Evolutionary conservation across 2,888 invertebrate genomes (phyloP).

Genomic region (Synergus gifuensis): DNA sequence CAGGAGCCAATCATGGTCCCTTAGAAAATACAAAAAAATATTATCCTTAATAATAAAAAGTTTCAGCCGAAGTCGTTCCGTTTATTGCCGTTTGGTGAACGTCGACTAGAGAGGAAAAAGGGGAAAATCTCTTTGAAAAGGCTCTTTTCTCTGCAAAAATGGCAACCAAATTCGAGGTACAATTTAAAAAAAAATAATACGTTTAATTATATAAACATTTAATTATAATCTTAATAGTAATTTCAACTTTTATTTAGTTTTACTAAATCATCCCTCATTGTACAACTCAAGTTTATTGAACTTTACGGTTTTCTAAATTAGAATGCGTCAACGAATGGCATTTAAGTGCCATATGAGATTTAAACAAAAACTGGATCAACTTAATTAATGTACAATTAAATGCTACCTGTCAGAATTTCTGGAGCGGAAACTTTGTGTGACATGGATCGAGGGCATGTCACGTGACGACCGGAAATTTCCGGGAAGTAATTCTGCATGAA

Average conservation of each 20-base stretch:
- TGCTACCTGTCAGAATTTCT: slow-evolving; percentile 66
- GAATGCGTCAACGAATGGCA: neutral
- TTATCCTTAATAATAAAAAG: neutral
- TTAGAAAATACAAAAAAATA: slow-evolving; percentile 8
- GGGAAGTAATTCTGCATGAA: slow-evolving; percentile 35
- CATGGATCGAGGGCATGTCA: slow-evolving; percentile 59
- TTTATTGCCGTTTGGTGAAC: slow-evolving; percentile 35
- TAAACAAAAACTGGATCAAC: slow-evolving; percentile 62
- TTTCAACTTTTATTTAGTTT: neutral
- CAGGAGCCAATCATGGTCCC: slow-evolving; percentile 44
- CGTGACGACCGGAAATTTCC: slow-evolving; percentile 43
- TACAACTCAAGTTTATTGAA: neutral
- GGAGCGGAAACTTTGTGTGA: slow-evolving; percentile 72
- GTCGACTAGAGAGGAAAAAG: neutral
- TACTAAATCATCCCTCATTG: neutral
- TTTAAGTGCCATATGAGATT: neutral
- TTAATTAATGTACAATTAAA: slow-evolving; percentile 66
- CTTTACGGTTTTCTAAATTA: neutral
- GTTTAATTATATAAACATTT: neutral
- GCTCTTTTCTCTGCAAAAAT: slow-evolving; percentile 11
- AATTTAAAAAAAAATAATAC: neutral
- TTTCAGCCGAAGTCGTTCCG: slow-evolving; percentile 1
- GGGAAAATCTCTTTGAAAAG: neutral
- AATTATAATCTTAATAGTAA: neutral
- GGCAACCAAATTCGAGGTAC: slow-evolving; percentile 32